phyloP scores from a whole-genome alignment of 2,797 vertebrate genomes.

The Hozukius guyotensis region DNA sequence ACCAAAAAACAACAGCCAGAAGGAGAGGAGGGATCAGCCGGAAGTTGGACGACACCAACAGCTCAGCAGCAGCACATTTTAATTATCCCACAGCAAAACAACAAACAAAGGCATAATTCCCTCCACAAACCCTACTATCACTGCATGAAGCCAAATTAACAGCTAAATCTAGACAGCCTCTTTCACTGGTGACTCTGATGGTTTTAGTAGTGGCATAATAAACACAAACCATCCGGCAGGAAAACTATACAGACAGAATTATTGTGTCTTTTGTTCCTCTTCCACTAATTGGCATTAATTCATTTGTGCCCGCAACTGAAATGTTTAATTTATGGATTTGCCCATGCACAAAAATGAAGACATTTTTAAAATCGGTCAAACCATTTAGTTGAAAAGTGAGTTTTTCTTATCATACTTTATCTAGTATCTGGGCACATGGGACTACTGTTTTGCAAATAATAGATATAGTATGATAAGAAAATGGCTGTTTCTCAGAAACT shows the following conservation, averaged over 20 bases:
- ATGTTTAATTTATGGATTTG: too few relatives aligned
- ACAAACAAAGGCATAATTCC: conserved; percentile 2
- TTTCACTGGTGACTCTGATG: not conserved
- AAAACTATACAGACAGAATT: not conserved
- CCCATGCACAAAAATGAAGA: too few relatives aligned
- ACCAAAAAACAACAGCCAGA: conserved; percentile 29
- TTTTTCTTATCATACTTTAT: too few relatives aligned
- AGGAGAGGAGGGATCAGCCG: conserved; percentile 39
- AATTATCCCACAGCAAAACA: conserved; percentile 29
- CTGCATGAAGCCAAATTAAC: conserved; percentile 14
- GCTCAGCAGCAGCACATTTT: conserved; percentile 30
- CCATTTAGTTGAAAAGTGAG: too few relatives aligned
- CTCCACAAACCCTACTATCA: not conserved
- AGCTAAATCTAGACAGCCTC: not conserved
- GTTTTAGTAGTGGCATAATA: not conserved
- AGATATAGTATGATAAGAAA: too few relatives aligned
- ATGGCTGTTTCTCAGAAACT: too few relatives aligned
- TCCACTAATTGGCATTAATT: not conserved
- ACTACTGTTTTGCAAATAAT: too few relatives aligned
- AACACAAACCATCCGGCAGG: not conserved
- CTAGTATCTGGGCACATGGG: too few relatives aligned
- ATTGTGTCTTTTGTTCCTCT: not conserved
- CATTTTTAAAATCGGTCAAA: too few relatives aligned
- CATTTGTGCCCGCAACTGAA: too few relatives aligned
- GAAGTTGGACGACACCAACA: conserved; percentile 27